Base-by-base conservation (phyloP, 2,797 vertebrate species). In the Uromys caudimaculatus region DNA sequence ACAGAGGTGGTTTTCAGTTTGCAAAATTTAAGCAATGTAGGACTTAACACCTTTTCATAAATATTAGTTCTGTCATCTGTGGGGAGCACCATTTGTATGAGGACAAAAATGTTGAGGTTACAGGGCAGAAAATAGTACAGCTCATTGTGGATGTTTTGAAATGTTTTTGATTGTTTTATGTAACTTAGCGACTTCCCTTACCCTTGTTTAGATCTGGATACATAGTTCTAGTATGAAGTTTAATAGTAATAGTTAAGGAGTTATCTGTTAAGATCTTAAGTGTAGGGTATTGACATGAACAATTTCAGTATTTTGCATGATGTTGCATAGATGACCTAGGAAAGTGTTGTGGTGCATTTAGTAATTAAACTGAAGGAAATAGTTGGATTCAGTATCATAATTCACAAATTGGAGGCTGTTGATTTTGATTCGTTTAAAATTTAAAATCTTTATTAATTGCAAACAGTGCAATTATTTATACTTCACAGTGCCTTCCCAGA, bases 401-500 rank as follows among this genome's bases (percentile, higher is more conserved):
- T 98, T 99, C 99, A 98, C 99, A 98, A 99, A 98, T 98, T 98
- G 98, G 99, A 99, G 99, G 99, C 99, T 99, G 98, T 99, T 99
- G 98, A 99, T 98, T 99, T 99, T 99, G 98, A 99, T 98, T 99
- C 98, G 98, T 99, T 98, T 98, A 99, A 99, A 98, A 99, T 99
- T 99, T 99, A 99, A 99, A 99, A 99, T 99, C 99, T 99, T 99
- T 99, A 99, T 99, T 99, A 99, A 99, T 99, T 99, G 99, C 99
- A 99, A 99, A 99, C 99, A 99, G 99, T 99, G 99, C 99, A 98
- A 99, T 98, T 99, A 99, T 99, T 99, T 99, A 99, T 99, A 99
- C 99, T 99, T 99, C 99, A 99, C 99, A 99, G 99, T 99, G 99
- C 99, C 99, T 98, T 99, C 99, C 99, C 99, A 99, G 99, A 99